Evolutionary conservation across 2,113 vertebrate genomes (phyloP).

Genomic region (Erythrolamprus reginae): DNA sequence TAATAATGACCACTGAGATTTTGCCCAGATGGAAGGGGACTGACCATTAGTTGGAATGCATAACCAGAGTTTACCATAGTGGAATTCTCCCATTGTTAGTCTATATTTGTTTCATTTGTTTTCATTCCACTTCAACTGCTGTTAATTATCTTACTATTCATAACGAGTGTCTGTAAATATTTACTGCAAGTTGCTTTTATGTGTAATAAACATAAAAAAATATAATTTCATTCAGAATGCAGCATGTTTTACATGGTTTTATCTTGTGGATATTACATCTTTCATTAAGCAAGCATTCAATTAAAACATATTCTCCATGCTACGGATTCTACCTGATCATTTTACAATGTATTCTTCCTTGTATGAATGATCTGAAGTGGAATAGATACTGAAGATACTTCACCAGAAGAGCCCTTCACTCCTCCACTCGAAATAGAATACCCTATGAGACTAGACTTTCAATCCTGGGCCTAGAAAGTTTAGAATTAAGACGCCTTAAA

Average conservation of each 20-base stretch:
- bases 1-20: not conserved
- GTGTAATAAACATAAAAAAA: not conserved
- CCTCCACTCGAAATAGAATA: no score
- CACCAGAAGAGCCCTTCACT: no score
- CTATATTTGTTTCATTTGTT: conserved; percentile 14
- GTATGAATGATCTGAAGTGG: not conserved
- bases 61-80: not conserved
- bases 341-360: not conserved
- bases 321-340: not conserved
- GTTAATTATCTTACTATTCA: conserved; percentile 17
- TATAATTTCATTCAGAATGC: not conserved
- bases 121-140: conserved; percentile 20
- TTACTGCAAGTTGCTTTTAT: not conserved
- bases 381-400: no score
- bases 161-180: conserved; percentile 13
- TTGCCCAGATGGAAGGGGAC: not conserved
- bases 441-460: no score
- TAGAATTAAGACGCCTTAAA: no score
- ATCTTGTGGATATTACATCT: not conserved
- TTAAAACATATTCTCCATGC: not conserved
- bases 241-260: not conserved
- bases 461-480: no score
- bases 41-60: not conserved
- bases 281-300: not conserved
- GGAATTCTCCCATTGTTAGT: not conserved